Evolutionary conservation across 1,140 invertebrate species (phyloP).

Genomic region (Andrena cerasifolii): DNA sequence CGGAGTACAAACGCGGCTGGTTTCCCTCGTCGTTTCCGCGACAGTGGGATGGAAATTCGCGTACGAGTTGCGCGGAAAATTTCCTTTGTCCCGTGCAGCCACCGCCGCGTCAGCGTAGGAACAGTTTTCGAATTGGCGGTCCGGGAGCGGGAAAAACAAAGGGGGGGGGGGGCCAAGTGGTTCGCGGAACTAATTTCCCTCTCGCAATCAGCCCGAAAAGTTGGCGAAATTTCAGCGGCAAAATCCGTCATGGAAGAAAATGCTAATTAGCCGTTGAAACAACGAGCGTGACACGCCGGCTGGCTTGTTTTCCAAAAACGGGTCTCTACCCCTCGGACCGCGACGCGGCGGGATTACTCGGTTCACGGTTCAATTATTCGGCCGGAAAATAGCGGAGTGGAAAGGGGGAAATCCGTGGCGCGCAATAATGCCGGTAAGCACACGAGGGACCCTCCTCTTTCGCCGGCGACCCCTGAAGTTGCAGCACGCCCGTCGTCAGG

Average conservation of each 20-base stretch:
- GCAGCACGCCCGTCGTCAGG: background rate
- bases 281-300: background rate
- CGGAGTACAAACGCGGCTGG: no score
- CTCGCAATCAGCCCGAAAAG: background rate
- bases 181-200: background rate
- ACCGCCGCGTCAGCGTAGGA: background rate
- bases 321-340: background rate
- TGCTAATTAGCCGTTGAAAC: background rate
- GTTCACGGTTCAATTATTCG: constrained; percentile 5
- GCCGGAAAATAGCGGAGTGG: background rate
- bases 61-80: background rate
- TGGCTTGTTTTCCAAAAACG: background rate
- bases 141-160: background rate
- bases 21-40: background rate
- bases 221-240: background rate
- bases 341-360: background rate
- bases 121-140: background rate
- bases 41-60: background rate
- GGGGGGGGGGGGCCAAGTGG: no score
- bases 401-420: background rate
- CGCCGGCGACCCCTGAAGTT: background rate
- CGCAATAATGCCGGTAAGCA: background rate
- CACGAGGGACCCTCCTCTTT: background rate
- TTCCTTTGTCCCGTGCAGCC: background rate
- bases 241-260: background rate